Evolutionary conservation across 2,797 vertebrate genomes (phyloP).

Genomic region (Nasua narica): DNA sequence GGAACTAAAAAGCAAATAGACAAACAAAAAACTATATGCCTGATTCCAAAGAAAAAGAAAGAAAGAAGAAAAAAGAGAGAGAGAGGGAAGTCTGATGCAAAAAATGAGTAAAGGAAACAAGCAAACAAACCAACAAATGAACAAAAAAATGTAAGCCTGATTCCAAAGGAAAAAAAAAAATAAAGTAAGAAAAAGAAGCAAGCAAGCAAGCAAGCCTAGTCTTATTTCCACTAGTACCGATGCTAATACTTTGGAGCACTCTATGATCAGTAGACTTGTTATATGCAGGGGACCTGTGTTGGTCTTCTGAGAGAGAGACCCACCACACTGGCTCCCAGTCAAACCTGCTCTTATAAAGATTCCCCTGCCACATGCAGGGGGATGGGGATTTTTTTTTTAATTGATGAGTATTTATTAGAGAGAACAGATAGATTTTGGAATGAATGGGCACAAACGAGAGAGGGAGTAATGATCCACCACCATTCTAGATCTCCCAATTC

Average conservation of each 20-base stretch:
- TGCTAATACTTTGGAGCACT: not conserved
- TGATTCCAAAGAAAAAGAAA: not conserved
- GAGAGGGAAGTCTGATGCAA: too few species aligned
- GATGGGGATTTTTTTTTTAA: not conserved
- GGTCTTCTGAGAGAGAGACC: not conserved
- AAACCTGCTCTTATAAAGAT: not conserved
- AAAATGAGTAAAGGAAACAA: not conserved
- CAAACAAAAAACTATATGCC: not conserved
- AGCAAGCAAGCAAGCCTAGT: not conserved
- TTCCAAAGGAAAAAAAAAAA: not conserved
- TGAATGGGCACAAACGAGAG: too few species aligned
- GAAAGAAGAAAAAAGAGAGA: not conserved
- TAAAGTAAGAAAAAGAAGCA: not conserved
- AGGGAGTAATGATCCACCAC: too few species aligned
- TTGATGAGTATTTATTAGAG: too few species aligned
- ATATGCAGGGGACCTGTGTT: not conserved
- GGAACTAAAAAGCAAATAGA: not conserved
- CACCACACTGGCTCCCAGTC: not conserved
- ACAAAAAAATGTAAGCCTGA: not conserved
- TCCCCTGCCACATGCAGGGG: not conserved
- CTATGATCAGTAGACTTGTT: not conserved
- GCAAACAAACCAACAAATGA: not conserved
- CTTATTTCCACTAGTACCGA: not conserved
- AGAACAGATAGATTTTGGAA: too few species aligned
- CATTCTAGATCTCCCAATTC: too few species aligned